Conservation (phyloP, 2,113 vertebrate genomes). For the Sphyrna mokarran region DNA sequence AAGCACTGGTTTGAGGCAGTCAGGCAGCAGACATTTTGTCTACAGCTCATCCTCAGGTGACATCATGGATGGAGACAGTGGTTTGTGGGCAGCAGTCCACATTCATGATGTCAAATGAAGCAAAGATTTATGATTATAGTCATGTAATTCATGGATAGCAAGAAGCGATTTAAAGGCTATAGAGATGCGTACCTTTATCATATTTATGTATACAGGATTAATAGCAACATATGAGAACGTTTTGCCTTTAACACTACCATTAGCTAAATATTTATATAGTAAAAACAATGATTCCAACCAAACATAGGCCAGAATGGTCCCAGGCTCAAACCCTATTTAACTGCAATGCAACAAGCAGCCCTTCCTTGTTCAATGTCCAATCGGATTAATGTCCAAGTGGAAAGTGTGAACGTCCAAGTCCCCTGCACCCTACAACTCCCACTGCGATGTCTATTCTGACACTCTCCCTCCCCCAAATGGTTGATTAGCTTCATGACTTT, state of each 20-base stretch:
- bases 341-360: neutral
- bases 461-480: neutral
- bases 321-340: neutral
- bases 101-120: conserved; percentile 17
- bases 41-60: conserved; percentile 14
- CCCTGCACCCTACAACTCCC: neutral
- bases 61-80: conserved; percentile 13
- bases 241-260: neutral
- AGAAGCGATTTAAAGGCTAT: neutral
- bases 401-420: neutral
- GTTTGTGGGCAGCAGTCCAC: conserved; percentile 20
- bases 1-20: neutral
- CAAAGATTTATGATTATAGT: neutral
- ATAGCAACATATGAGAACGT: neutral
- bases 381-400: neutral
- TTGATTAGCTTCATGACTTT: neutral
- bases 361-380: neutral
- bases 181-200: neutral
- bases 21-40: conserved; percentile 14
- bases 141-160: neutral
- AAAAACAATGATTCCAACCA: neutral
- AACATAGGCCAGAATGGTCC: neutral
- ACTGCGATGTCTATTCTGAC: neutral
- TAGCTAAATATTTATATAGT: neutral
- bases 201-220: neutral